A percentile compares a stretch with the other conserved stretches of the same genome.
phyloP scores from a whole-genome alignment of 2,888 invertebrate genomes.

The Cantharis flavilabris region DNA sequence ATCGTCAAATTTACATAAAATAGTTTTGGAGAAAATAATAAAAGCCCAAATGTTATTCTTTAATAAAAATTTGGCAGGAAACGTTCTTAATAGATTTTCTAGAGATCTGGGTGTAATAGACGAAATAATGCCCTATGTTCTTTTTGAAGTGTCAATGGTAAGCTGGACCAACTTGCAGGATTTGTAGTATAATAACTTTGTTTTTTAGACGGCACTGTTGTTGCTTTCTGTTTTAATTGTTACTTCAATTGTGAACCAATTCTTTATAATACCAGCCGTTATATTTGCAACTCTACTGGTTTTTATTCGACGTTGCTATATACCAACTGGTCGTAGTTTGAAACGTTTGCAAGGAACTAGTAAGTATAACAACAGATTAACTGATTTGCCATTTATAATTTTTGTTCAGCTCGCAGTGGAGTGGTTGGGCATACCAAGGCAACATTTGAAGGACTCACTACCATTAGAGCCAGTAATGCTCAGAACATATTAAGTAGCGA shows the following conservation, averaged over 20 bases:
- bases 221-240: slow-evolving; percentile 59
- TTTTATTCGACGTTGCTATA: slow-evolving; percentile 66
- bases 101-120: slow-evolving; percentile 37
- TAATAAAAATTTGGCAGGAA: slow-evolving; percentile 33
- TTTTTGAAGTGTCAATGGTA: slow-evolving; percentile 32
- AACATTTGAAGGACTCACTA: slow-evolving; percentile 49
- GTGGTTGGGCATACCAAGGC: slow-evolving; percentile 50
- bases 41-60: slow-evolving; percentile 35
- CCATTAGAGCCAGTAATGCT: slow-evolving; percentile 47
- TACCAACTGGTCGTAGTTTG: slow-evolving; percentile 75
- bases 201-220: slow-evolving; percentile 25
- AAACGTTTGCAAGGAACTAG: slow-evolving; percentile 72
- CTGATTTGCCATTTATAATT: not conserved
- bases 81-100: slow-evolving; percentile 37
- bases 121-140: slow-evolving; percentile 33
- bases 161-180: not conserved
- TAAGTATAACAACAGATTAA: slow-evolving; percentile 48
- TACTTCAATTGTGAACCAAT: slow-evolving; percentile 69
- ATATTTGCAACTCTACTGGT: slow-evolving; percentile 67
- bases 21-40: slow-evolving; percentile 31
- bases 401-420: slow-evolving; percentile 49
- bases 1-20: slow-evolving; percentile 35
- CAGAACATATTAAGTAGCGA: slow-evolving; percentile 44
- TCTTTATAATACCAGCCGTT: slow-evolving; percentile 67
- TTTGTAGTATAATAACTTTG: no score